Evolutionary conservation across 1,140 invertebrate species (phyloP), one percentile per base, ranked within the genome.

Genomic region (Eupristina koningsbergeri): DNA sequence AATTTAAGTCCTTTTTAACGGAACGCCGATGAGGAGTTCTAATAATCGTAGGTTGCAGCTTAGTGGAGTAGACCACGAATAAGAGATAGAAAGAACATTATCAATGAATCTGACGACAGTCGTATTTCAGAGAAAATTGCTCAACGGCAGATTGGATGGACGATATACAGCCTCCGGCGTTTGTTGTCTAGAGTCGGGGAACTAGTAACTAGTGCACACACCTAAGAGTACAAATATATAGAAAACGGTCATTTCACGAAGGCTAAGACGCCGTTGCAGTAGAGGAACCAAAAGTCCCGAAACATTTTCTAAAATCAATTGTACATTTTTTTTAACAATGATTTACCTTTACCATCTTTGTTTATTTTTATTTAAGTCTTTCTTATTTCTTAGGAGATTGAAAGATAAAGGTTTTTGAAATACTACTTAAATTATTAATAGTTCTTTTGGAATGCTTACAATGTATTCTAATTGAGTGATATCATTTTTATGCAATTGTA

Each of bases 91-190:
- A 36, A 15, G 29, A 47, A 82, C 82, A 83, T 89, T 89, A 88
- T 89, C 88, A 92, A 91, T 88, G 89, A 91, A 89, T 89, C 87
- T 87, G 91, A 91, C 90, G 92, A 92, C 90, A 79, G 88, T 91
- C 92, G 91, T 93, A 93, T 91, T 92, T 92, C 91, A 93, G 89
- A 74, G 75, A 87, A 90, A 93, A 93, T 93, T 92, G 91, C 92
- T 89, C 86, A 88, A 83, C 89, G 83, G 88, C 89, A 93, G 91
- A 93, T 93, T 93, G 91, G 91, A 89, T 89, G 89, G 89, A 92
- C 91, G 92, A 93, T 93, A 92, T 93, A 93, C 89, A 91, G 91
- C 73, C 45, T 63, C 63, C 73, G 58, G 58, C 53, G 74, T 29
- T n/a, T 76, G 74, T 75, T 75, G 45, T 34, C 74, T 76, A 15